Base-by-base conservation (phyloP, 2,888 invertebrate genomes). In the Troilus luridus region DNA sequence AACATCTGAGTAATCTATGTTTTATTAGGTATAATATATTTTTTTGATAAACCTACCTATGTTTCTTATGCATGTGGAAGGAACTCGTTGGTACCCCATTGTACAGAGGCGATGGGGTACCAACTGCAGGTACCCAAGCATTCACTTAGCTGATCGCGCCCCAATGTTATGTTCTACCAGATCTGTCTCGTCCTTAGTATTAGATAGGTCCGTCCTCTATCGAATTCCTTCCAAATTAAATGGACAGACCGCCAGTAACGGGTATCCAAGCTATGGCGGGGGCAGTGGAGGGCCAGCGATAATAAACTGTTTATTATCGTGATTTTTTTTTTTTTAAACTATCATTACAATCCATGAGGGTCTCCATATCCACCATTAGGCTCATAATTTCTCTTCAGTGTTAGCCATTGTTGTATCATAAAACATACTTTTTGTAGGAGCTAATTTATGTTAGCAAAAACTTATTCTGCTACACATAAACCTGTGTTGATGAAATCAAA, bases 141-240 rank as follows among this genome's bases (percentile, higher is more conserved):
- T 27, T 72, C 14, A 14, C 6, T 27, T 27, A 72, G 2, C 41
- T 27, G 3, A 17, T 72, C 72, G 72, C 72, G 72, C 72, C 72
- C 72, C 24, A 5, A 27, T 27, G 14, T 24, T 24, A 67, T 72
- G 11, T 14, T 72, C 14, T 27, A 5, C 17, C 24, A 17, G 5
- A 72, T 14, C 72, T 72, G 72, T 10, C 27, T 72, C 14, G 72
- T 72, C 17, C 27, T 27, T 72, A 7, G 8, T 27, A 27, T 77
- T 7, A 77, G 72, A 3, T 41, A 41, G 72, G 72, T 24, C 14
- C 8, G 17, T 41, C 72, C 17, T 27, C 0, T 41, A 17, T 41
- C 72, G 72, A 77, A 41, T 77, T 77, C 41, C 41, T 77, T 77
- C 72, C 27, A 77, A 77, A 77, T 77, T 77, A 14, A 77, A 77